Evolutionary conservation across 2,113 vertebrate genomes (phyloP).

Genomic region (Pluvianellus socialis): DNA sequence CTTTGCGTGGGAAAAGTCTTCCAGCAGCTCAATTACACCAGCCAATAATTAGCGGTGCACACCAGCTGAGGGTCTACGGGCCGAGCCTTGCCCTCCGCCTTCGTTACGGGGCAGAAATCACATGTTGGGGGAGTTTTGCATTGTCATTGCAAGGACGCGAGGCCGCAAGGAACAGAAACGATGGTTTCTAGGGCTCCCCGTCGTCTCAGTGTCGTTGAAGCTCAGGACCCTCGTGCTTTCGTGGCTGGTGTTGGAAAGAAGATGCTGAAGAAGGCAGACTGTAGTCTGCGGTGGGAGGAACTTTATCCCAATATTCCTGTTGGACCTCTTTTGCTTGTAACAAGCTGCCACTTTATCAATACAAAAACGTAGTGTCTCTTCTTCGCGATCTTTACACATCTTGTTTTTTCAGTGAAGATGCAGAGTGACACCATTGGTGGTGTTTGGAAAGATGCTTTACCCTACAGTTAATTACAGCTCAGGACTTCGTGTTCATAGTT

Average conservation of each 20-base stretch:
- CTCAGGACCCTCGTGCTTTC: background rate
- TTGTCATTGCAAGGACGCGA: background rate
- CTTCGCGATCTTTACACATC: rapidly evolving
- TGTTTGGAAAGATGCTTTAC: background rate
- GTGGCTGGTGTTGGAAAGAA: background rate
- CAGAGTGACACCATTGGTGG: background rate
- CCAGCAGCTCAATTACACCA: background rate
- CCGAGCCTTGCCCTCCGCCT: background rate
- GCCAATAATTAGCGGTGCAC: background rate
- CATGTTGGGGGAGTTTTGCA: rapidly evolving
- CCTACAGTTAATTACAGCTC: background rate
- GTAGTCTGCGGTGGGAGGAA: rapidly evolving
- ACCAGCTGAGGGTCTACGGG: background rate
- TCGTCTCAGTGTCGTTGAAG: background rate
- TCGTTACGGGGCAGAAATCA: background rate
- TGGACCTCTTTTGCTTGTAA: background rate
- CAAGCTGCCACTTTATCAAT: no score
- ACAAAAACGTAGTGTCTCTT: background rate
- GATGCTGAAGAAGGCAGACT: background rate
- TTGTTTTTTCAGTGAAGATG: background rate
- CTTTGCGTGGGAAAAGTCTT: background rate
- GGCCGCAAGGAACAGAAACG: background rate
- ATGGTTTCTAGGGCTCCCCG: background rate
- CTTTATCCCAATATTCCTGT: background rate
- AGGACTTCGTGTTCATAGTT: background rate